Evolutionary conservation across 2,888 invertebrate genomes (phyloP).

Genomic region (Eupithecia exiguata): DNA sequence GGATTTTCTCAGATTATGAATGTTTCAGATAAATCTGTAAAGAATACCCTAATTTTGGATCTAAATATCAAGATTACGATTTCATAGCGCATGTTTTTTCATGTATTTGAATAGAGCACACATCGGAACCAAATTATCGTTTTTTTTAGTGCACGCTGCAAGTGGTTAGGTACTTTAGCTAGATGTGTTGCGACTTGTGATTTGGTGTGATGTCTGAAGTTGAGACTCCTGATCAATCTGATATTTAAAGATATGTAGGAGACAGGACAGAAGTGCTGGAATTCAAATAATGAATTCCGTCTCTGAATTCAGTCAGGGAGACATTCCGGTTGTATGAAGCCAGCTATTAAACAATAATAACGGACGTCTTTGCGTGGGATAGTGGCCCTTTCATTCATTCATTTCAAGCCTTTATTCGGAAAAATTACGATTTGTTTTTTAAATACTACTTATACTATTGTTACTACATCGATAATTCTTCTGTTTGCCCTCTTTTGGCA

Average conservation of each 20-base stretch:
- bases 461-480: no score
- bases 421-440: no score
- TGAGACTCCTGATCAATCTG: not conserved
- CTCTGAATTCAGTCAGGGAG: not conserved
- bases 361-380: not conserved
- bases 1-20: not conserved
- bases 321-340: not conserved
- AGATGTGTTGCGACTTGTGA: not conserved
- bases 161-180: not conserved
- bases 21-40: not conserved
- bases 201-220: not conserved
- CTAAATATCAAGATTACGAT: not conserved
- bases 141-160: no score
- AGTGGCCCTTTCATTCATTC: no score
- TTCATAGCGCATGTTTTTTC: not conserved
- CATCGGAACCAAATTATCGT: no score
- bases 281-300: not conserved
- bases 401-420: no score
- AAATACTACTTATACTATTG: no score
- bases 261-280: not conserved
- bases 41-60: not conserved
- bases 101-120: no score
- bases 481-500: no score
- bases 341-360: not conserved
- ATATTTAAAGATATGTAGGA: not conserved